Evolutionary conservation across 2,888 invertebrate species (phyloP).

Genomic region (Meta bourneti): DNA sequence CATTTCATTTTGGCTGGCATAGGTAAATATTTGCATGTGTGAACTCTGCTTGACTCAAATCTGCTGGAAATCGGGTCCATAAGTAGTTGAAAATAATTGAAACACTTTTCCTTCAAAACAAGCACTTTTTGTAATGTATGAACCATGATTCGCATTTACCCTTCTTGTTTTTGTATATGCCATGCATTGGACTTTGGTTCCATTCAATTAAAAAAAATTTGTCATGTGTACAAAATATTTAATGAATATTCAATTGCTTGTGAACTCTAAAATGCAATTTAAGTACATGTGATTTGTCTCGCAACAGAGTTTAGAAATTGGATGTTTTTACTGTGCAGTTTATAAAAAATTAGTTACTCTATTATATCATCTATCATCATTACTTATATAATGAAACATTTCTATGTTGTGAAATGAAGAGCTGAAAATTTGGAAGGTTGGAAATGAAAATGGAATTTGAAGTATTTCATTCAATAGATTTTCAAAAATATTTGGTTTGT

Average conservation of each 20-base stretch:
- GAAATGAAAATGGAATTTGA: too few relatives aligned
- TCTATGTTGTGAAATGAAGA: too few relatives aligned
- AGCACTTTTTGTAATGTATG: constrained; percentile 1
- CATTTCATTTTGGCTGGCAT: too few relatives aligned
- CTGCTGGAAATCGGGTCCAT: constrained; percentile 42
- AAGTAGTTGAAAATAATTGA: constrained; percentile 10
- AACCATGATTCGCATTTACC: neutral
- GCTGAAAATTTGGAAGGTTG: too few relatives aligned
- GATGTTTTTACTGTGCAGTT: neutral
- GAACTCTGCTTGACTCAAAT: neutral
- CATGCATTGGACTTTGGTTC: neutral
- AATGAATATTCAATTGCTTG: neutral
- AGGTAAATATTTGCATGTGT: neutral
- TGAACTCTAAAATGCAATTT: too few relatives aligned
- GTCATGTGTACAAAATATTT: neutral
- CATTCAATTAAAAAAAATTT: neutral
- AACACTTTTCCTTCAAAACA: neutral
- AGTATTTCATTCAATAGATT: too few relatives aligned
- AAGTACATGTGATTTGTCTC: neutral
- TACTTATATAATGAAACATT: too few relatives aligned
- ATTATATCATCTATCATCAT: neutral
- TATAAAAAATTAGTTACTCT: neutral
- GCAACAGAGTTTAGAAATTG: neutral
- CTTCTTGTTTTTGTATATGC: neutral
- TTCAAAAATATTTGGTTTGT: too few relatives aligned